Evolutionary conservation across 1,140 invertebrate genomes (phyloP).

Genomic region (Harpegnathos saltator): DNA sequence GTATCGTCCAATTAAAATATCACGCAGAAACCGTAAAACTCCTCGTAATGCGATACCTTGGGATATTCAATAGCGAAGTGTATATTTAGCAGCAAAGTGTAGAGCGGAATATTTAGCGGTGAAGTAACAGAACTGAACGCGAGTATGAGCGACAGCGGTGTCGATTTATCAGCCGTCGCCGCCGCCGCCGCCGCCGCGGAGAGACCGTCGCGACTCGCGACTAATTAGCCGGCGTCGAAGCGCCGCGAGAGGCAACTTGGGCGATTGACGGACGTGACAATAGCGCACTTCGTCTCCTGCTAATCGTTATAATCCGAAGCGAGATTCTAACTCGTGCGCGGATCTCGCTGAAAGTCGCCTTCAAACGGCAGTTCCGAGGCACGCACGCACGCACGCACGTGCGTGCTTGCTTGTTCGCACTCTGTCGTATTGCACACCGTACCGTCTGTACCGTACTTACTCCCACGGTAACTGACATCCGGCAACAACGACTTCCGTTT

Average conservation of each 20-base stretch:
- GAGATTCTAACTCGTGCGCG: background rate
- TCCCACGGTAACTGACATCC: background rate
- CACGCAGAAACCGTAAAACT: conserved; percentile 23
- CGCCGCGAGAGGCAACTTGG: background rate
- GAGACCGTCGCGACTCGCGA: conserved; percentile 1
- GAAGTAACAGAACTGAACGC: background rate
- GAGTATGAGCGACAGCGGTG: too few species aligned
- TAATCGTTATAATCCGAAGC: conserved; percentile 4
- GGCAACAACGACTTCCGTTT: conserved; percentile 45
- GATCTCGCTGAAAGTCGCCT: background rate
- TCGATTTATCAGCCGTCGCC: background rate
- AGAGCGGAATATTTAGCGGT: background rate
- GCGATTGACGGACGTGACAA: background rate
- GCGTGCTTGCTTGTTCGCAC: too few species aligned
- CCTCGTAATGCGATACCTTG: background rate
- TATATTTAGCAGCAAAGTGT: too few species aligned
- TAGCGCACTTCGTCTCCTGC: background rate
- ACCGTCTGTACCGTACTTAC: conserved; percentile 7
- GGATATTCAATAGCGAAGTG: too few species aligned
- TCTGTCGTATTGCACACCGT: conserved; percentile 14
- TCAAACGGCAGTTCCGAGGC: background rate
- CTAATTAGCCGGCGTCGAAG: conserved; percentile 14
- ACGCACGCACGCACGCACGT: background rate
- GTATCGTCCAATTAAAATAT: conserved; percentile 13
- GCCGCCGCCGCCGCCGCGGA: too few species aligned